These are phyloP conservation scores for Odontothrips loti DNA, from an alignment of 2,888 invertebrate species.

Conservation along the genomic window DNA sequence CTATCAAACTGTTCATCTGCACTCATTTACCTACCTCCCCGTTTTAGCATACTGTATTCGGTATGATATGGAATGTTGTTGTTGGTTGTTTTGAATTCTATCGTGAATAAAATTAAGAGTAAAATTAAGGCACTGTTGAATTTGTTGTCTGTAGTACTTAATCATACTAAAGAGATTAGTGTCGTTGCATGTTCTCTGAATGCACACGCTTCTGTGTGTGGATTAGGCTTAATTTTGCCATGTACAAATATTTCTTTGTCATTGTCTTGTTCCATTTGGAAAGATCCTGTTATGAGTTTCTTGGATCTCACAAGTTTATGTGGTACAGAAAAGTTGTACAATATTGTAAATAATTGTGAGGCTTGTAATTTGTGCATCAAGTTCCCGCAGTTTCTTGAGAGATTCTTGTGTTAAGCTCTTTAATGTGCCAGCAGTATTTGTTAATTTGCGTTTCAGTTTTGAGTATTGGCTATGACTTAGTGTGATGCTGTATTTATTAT, in stretches of 20 bases:
- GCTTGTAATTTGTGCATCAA: not conserved
- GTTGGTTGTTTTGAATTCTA: not conserved
- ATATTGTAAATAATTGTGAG: constrained; percentile 5
- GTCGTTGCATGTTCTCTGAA: not conserved
- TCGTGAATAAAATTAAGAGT: not conserved
- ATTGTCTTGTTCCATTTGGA: not conserved
- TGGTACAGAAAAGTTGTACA: not conserved
- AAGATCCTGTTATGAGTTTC: not conserved
- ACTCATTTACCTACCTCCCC: no score
- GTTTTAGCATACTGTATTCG: no score
- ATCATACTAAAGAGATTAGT: not conserved
- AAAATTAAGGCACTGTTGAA: not conserved
- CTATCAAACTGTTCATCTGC: no score
- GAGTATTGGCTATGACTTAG: not conserved
- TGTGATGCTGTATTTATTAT: constrained; percentile 16
- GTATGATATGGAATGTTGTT: no score
- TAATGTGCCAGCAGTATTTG: constrained; percentile 20
- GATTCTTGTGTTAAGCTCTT: not conserved
- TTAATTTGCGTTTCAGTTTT: not conserved
- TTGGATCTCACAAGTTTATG: constrained; percentile 12
- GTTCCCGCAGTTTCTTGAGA: not conserved
- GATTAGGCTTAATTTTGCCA: constrained; percentile 1
- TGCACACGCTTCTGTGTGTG: not conserved
- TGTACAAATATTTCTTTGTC: not conserved
- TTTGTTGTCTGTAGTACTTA: not conserved